Evolutionary conservation across 2,888 invertebrate species (phyloP).

Genomic region (Sclerodermus sp.): DNA sequence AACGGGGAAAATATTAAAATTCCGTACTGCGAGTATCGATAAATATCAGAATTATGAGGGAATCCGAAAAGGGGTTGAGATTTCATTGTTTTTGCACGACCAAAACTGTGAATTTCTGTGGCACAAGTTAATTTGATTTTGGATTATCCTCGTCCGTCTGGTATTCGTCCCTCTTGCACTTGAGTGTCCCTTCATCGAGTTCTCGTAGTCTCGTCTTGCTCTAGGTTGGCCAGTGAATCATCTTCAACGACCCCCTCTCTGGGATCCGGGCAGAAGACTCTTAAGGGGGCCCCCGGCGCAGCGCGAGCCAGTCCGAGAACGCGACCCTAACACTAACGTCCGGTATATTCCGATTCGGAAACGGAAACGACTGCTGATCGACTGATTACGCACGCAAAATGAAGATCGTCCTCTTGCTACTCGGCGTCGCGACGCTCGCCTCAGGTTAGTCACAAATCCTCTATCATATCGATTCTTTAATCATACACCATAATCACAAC

Average conservation of each 20-base stretch:
- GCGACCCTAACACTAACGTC: slow-evolving; percentile 55
- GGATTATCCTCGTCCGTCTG: no score
- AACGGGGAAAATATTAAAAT: no score
- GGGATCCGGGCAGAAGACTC: slow-evolving; percentile 51
- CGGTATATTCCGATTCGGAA: slow-evolving; percentile 50
- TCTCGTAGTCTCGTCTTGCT: slow-evolving; percentile 27
- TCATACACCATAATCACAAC: not conserved
- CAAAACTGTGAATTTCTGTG: not conserved
- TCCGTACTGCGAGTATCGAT: no score
- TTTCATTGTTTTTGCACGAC: not conserved
- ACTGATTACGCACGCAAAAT: slow-evolving; percentile 51
- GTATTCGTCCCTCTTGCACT: no score
- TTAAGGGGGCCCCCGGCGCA: slow-evolving; percentile 54
- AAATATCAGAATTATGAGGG: no score
- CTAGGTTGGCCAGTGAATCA: slow-evolving; percentile 46
- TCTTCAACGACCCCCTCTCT: slow-evolving; percentile 48
- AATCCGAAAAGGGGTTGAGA: not conserved
- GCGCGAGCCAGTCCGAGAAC: slow-evolving; percentile 56
- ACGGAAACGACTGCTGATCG: slow-evolving; percentile 43
- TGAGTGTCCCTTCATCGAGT: slow-evolving; percentile 19
- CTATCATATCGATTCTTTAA: not conserved
- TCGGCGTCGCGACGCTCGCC: slow-evolving; percentile 61
- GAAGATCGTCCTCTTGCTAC: slow-evolving; percentile 62
- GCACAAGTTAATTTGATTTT: no score
- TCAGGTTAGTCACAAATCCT: slow-evolving; percentile 59